phyloP scores from a whole-genome alignment of 2,888 invertebrate genomes.

The Epistrophella euchroma region DNA sequence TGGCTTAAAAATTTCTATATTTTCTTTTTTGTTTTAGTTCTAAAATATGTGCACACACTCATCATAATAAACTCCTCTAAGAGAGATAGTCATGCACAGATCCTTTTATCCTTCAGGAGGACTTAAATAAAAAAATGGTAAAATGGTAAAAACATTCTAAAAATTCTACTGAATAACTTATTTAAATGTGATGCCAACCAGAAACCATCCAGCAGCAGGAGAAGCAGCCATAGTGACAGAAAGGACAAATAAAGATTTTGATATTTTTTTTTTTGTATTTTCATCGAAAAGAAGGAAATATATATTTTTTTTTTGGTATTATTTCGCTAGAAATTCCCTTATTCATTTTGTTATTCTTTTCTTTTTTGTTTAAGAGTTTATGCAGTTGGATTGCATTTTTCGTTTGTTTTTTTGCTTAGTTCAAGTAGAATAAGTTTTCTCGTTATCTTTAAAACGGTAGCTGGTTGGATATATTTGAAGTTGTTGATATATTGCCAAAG shows the following conservation, averaged over 20 bases:
- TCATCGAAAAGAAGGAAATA: slow-evolving; percentile 33
- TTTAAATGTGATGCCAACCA: slow-evolving; percentile 68
- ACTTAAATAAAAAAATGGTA: neutral
- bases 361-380: slow-evolving; percentile 30
- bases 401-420: neutral
- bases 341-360: slow-evolving; percentile 10
- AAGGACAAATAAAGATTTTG: slow-evolving; percentile 58
- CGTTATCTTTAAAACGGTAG: slow-evolving; percentile 44
- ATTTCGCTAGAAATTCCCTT: slow-evolving; percentile 43
- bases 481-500: slow-evolving; percentile 72
- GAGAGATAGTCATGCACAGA: slow-evolving; percentile 62
- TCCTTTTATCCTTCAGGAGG: slow-evolving; percentile 56
- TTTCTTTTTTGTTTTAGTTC: slow-evolving; percentile 57
- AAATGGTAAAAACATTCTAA: slow-evolving; percentile 20
- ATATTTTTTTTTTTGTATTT: slow-evolving; percentile 15
- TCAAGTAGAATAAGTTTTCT: slow-evolving; percentile 51
- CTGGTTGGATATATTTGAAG: slow-evolving; percentile 63
- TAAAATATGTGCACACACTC: slow-evolving; percentile 66
- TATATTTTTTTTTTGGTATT: slow-evolving; percentile 39
- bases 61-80: slow-evolving; percentile 71
- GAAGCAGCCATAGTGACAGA: slow-evolving; percentile 25
- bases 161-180: slow-evolving; percentile 69
- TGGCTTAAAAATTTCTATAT: slow-evolving; percentile 32
- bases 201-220: slow-evolving; percentile 14
- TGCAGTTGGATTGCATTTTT: slow-evolving; percentile 69